These are phyloP conservation scores for Pegea sp. DNA, from an alignment of 23 tunicate species.

Conservation along the genomic window DNA sequence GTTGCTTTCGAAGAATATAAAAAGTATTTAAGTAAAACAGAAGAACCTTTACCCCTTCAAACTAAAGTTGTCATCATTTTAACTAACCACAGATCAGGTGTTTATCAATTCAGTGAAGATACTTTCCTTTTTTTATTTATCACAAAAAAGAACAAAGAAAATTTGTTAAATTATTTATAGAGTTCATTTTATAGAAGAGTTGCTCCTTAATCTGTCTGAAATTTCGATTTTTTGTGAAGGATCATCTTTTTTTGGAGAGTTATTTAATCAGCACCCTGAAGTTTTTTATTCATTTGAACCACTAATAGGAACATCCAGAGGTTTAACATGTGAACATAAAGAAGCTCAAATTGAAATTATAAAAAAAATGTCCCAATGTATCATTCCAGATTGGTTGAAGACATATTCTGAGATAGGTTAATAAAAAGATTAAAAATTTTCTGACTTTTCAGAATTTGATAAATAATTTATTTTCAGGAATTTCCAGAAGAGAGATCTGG, in stretches of 20 bases:
- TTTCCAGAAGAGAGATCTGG: neutral
- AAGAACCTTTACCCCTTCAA: neutral
- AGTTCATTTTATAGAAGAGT: neutral
- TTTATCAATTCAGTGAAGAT: neutral
- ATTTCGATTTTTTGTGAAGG: conserved; percentile 8
- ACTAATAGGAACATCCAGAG: conserved; percentile 3
- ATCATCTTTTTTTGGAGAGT: conserved; percentile 44
- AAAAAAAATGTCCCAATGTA: conserved; percentile 20
- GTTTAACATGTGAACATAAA: neutral
- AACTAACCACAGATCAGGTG: conserved; percentile 1
- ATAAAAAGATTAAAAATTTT: neutral
- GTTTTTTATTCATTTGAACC: conserved; percentile 43
- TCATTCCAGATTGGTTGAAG: conserved; percentile 12
- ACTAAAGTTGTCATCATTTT: conserved; percentile 1
- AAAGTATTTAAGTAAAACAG: neutral
- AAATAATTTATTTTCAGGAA: neutral
- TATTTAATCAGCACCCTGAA: conserved; percentile 41
- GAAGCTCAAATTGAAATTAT: conserved; percentile 8
- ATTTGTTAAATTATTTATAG: too few relatives aligned
- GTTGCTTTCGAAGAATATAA: neutral
- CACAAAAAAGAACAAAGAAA: too few relatives aligned
- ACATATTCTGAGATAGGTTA: conserved; percentile 2
- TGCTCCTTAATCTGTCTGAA: neutral
- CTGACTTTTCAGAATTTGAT: neutral
- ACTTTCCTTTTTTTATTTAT: too few relatives aligned